Percentiles rank a stretch among this genome's conserved stretches.
Conservation (phyloP, 2,797 vertebrate genomes). For the Tenualosa thibaudeaui region DNA sequence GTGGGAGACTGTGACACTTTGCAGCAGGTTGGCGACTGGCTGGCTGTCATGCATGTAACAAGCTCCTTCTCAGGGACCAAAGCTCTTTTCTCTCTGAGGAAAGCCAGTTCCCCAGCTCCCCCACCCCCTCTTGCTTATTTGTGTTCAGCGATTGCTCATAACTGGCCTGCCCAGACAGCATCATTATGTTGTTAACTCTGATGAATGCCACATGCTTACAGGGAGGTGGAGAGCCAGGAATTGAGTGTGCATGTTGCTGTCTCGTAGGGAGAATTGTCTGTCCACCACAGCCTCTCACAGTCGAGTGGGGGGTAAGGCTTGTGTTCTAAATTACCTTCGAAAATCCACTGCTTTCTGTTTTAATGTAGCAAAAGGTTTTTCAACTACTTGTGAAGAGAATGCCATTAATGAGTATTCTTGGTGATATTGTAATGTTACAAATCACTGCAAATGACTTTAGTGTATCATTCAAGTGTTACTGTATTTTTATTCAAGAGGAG, state of each 20-base stretch:
- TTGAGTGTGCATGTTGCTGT: neutral
- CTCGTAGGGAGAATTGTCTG: neutral
- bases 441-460: too few species aligned
- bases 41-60: constrained; percentile 24
- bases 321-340: neutral
- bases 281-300: neutral
- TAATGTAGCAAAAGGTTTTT: too few species aligned
- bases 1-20: constrained; percentile 19
- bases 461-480: too few species aligned
- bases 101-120: neutral
- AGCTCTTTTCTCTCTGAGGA: neutral
- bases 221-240: neutral
- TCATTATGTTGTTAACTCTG: constrained; percentile 22
- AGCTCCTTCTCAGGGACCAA: constrained; percentile 13
- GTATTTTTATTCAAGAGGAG: too few species aligned
- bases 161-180: neutral
- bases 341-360: neutral
- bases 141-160: neutral
- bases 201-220: constrained; percentile 30
- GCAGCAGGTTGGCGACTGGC: constrained; percentile 23
- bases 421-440: too few species aligned
- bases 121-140: constrained; percentile 11
- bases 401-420: too few species aligned
- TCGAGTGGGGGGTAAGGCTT: neutral
- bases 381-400: too few species aligned